Evolutionary conservation across 2,113 vertebrate species (phyloP), one percentile per base, ranked within the genome.

Genomic region (Columba janthina): DNA sequence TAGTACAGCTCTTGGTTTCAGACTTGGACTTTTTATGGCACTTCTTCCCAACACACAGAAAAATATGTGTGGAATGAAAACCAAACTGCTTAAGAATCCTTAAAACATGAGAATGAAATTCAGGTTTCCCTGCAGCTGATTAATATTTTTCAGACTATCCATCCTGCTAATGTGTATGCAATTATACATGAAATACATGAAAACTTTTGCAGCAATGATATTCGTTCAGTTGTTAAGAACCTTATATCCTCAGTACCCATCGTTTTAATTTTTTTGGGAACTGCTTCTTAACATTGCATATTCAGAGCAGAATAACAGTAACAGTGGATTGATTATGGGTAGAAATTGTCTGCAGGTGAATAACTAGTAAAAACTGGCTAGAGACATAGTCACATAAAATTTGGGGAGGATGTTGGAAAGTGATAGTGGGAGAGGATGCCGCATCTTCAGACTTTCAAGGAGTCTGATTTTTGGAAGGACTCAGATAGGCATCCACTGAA

Each of bases 311-410:
- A 82, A 15, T 42, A 40, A 34, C 7, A 22, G 9, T 51, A 29
- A 25, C 25, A n/a, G 9, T 12, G 24, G 38, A 28, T 4, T 83
- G 28, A 32, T 42, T 54, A 28, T 10, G 11, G 28, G 26, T 42
- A 65, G 77, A 83, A 73, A 31, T 82, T 73, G 15, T 31, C 48
- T 67, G 48, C 12, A 67, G 71, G 24, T 57, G n/a, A 78, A 26
- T 44, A 73, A 60, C 19, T 29, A 31, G 18, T 22, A 65, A 34
- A 15, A 83, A 61, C 8, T 36, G 14, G 16, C 40, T 75, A n/a
- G 26, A 66, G 46, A 56, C 0, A 0, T 22, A 20, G 14, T 25
- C 28, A 54, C 0, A 4, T 3, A 48, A 66, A 44, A 85, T 57
- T 11, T 70, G 46, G 9, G 38, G 28, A 71, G 62, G 18, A 61